Percentiles rank a stretch among this genome's conserved stretches.
Conservation (phyloP, 2,797 vertebrate genomes). For the Odontamblyopus rebecca region DNA sequence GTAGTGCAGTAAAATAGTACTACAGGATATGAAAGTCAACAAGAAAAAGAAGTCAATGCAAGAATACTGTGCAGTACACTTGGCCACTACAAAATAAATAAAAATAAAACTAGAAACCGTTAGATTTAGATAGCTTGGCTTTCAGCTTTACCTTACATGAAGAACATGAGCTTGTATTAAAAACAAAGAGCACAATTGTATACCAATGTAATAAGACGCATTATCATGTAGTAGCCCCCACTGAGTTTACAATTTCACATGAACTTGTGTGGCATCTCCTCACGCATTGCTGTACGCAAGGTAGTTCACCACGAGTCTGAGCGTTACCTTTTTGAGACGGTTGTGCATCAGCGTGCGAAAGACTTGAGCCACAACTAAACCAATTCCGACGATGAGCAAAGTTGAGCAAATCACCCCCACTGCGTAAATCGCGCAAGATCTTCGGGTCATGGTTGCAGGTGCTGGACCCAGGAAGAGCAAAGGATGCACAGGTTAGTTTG, state of each 20-base stretch:
- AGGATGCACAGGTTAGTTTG: neutral
- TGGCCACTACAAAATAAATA: too few relatives aligned
- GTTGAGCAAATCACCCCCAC: conserved; percentile 62
- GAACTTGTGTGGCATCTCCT: neutral
- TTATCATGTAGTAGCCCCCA: neutral
- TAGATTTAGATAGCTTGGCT: neutral
- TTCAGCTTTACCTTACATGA: neutral
- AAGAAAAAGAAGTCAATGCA: too few relatives aligned
- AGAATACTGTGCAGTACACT: too few relatives aligned
- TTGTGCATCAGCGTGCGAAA: conserved; percentile 66
- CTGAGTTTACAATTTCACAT: neutral
- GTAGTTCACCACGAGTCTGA: too few relatives aligned
- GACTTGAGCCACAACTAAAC: conserved; percentile 46
- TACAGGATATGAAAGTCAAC: too few relatives aligned
- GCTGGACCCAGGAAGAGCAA: neutral
- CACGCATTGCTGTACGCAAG: too few relatives aligned
- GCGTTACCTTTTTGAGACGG: conserved; percentile 72
- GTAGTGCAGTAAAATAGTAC: too few relatives aligned
- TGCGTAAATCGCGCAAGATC: conserved; percentile 61
- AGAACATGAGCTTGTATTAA: too few relatives aligned
- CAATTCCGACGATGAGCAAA: conserved; percentile 65
- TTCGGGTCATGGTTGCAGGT: conserved; percentile 65
- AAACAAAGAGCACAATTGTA: neutral
- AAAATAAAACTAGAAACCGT: too few relatives aligned
- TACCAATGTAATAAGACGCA: neutral